Evolutionary conservation across 37 sponge, comb jelly and placozoan genomes (phyloP).

Genomic region (Oscarella lobularis): DNA sequence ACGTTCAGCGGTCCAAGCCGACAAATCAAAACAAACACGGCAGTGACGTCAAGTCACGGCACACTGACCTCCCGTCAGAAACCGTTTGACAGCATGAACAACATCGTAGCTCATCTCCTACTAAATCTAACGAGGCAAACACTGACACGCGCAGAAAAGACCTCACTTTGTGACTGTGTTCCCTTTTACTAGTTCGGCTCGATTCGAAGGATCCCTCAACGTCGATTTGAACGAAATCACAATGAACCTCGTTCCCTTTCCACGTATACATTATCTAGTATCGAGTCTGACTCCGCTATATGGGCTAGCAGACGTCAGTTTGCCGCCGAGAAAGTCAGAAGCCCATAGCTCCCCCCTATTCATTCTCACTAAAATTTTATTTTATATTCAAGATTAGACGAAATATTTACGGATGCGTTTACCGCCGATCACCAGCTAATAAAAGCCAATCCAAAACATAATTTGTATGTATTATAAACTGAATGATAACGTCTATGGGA

Average conservation of each 20-base stretch:
- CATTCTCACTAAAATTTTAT: background rate
- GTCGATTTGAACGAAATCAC: slow-evolving; percentile 97
- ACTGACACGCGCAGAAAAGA: background rate
- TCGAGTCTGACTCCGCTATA: slow-evolving; percentile 87
- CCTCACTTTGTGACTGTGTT: background rate
- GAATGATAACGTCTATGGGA: background rate
- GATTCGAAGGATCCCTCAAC: slow-evolving; percentile 97
- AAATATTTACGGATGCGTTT: slow-evolving; percentile 90
- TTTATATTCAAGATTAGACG: slow-evolving; percentile 55
- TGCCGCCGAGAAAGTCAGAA: slow-evolving; percentile 33
- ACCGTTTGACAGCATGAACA: slow-evolving; percentile 96
- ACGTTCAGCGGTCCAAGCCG: background rate
- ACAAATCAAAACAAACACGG: slow-evolving; percentile 12
- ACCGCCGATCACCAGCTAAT: slow-evolving; percentile 81
- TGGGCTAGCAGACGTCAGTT: slow-evolving; percentile 44
- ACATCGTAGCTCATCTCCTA: slow-evolving; percentile 86
- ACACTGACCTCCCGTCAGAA: slow-evolving; percentile 14
- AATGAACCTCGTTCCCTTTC: slow-evolving; percentile 98
- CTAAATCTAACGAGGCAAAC: slow-evolving; percentile 82
- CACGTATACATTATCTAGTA: slow-evolving; percentile 86
- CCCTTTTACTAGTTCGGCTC: slow-evolving; percentile 76
- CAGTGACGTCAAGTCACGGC: slow-evolving; percentile 24
- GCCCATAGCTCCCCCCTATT: too few species aligned
- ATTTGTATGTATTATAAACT: slow-evolving; percentile 11
- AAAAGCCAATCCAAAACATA: slow-evolving; percentile 72